Base-by-base conservation (phyloP, 2,888 invertebrate species). In the Gisinianus flammeolus region DNA sequence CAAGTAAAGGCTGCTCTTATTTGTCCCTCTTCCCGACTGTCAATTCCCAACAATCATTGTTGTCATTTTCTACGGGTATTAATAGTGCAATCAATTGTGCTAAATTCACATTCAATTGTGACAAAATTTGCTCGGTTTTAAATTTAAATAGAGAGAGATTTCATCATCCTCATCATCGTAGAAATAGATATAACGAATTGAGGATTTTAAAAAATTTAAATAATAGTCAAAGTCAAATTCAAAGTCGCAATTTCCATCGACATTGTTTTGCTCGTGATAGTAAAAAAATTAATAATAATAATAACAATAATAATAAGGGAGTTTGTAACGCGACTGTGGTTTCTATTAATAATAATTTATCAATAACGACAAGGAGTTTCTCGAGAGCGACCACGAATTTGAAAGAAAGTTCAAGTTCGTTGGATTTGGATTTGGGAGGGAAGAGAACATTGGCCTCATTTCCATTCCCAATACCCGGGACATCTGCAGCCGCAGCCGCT, bases 401-500 rank as follows among this genome's bases (percentile, higher is more conserved):
- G n/a, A n/a, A n/a, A n/a, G n/a, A n/a, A n/a, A n/a, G n/a, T n/a
- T n/a, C n/a, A n/a, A n/a, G n/a, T n/a, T n/a, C n/a, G n/a, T n/a
- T n/a, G n/a, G n/a, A n/a, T n/a, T n/a, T n/a, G n/a, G n/a, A n/a
- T n/a, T n/a, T n/a, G n/a, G n/a, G n/a, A n/a, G 44, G 16, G 19
- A 19, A 44, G 44, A 44, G 44, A 44, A 19, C 16, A 44, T 44
- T 44, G 12, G 44, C 44, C 19, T 44, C 44, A 12, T 44, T 16
- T 44, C 22, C 58, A 2, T n/a, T 58, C 22, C 58, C 58, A 58
- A 68, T 68, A n/a, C 68, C 68, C n/a, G 68, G 68, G 35, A 68
- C 68, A 19, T 68, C 68, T 22, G 68, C 68, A 1, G 68, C 68
- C 19, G 68, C 68, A 8, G 68, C 35, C 1, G 68, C 68, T 22